phyloP scores from a whole-genome alignment of 2,888 invertebrate genomes.

The Tigriopus californicus region DNA sequence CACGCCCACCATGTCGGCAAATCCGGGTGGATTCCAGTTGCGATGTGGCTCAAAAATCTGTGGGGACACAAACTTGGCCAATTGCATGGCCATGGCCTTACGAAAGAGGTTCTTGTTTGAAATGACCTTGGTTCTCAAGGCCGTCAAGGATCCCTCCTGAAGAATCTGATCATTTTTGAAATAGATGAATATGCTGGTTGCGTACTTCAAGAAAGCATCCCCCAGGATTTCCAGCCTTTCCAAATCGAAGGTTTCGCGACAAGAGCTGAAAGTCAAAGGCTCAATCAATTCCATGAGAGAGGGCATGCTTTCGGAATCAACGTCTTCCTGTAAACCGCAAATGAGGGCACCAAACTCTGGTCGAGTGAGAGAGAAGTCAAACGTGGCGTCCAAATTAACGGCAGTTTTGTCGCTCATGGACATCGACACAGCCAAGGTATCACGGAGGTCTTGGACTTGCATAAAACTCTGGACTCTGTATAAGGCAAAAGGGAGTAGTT shows the following conservation, averaged over 20 bases:
- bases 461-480: not conserved
- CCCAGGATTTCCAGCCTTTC: slow-evolving; percentile 74
- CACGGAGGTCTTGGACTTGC: not conserved
- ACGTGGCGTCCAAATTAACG: not conserved
- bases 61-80: slow-evolving; percentile 34
- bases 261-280: slow-evolving; percentile 50
- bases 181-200: slow-evolving; percentile 41
- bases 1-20: not conserved
- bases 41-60: not conserved
- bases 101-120: slow-evolving; percentile 73
- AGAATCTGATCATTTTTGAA: too few species aligned
- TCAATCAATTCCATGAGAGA: slow-evolving; percentile 22
- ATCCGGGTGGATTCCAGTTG: not conserved
- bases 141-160: slow-evolving; percentile 54
- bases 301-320: not conserved
- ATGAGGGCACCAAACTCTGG: not conserved
- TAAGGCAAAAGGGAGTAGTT: slow-evolving; percentile 7
- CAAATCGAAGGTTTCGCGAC: slow-evolving; percentile 53
- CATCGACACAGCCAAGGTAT: not conserved
- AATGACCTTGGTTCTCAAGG: slow-evolving; percentile 46
- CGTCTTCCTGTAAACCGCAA: not conserved
- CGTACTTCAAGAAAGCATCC: slow-evolving; percentile 68
- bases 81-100: slow-evolving; percentile 42
- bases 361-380: not conserved
- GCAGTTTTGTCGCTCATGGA: too few species aligned